Percentiles rank a stretch among this genome's conserved stretches.
Conservation (phyloP, 2,797 vertebrate genomes). For the Myotis vivesi region DNA sequence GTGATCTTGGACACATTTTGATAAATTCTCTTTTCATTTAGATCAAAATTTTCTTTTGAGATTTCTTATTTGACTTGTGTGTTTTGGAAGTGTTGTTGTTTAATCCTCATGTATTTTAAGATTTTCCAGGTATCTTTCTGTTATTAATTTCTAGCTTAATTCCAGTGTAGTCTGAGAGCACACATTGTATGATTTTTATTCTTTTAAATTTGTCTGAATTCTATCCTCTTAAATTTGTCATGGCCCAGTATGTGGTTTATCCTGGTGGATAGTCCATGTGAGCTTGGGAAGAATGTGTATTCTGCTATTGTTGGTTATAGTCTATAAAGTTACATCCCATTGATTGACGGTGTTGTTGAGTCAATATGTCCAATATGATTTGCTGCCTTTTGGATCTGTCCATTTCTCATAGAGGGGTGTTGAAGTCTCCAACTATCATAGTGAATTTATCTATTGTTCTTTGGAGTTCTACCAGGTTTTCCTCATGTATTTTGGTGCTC, state of each 20-base stretch:
- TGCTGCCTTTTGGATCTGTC: not conserved
- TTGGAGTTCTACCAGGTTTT: not conserved
- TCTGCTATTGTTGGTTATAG: not conserved
- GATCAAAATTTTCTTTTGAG: not conserved
- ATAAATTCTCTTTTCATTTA: not conserved
- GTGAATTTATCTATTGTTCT: not conserved
- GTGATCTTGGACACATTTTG: not conserved
- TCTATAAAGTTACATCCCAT: not conserved
- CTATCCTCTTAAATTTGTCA: not conserved
- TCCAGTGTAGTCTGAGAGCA: not conserved
- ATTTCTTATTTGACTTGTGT: not conserved
- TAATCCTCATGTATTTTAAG: not conserved
- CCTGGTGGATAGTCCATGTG: not conserved
- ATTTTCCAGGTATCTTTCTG: not conserved
- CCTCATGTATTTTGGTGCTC: not conserved
- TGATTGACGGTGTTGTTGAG: not conserved
- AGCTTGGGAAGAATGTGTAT: not conserved
- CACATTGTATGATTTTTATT: not conserved
- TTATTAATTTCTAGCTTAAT: not conserved
- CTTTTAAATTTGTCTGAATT: not conserved
- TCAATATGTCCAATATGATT: not conserved
- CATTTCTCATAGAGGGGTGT: not conserved
- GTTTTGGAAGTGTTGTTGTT: not conserved
- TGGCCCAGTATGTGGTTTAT: not conserved
- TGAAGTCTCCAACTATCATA: not conserved